Evolutionary conservation across 2,113 vertebrate species (phyloP), one percentile per base, ranked within the genome.

Genomic region (Montifringilla adamsi): DNA sequence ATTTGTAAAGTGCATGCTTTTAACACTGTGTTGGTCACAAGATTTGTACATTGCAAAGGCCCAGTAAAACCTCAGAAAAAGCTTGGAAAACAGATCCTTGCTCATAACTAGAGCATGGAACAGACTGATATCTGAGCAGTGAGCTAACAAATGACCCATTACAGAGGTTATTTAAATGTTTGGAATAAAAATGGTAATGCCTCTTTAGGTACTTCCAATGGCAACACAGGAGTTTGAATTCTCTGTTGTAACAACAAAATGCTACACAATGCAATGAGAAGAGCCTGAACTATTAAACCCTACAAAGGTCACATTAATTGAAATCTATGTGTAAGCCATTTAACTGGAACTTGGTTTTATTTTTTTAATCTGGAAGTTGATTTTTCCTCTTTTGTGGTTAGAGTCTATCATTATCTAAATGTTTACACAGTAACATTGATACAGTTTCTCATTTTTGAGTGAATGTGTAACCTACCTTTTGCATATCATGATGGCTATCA

Each of bases 121-220:
- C 21, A 83, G 59, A 16, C 81, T 96, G 94, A 95, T 96, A 95
- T 53, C 70, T 58, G 73, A 97, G 91, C 35, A 64, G 49, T 76
- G 27, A 94, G 88, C 49, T 73, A 91, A 84, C 70, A 97, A 94
- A 39, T 97, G 97, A 97, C 95, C 97, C 95, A 66, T 90, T 88
- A 20, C 87, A 37, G 67, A 87, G 94, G 93, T 97, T 97, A 97
- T 82, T 97, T 93, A 97, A 97, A 98, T 96, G 80, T 97, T 97
- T 98, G 70, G 87, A 90, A 95, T 94, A 92, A 94, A 96, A 95
- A 84, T 70, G 84, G 37, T 83, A 97, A 94, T 91, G 41, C 18
- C 56, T 96, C 87, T 96, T 97, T 94, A 95, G 86, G 92, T 97
- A 79, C 74, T 96, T 90, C 47, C 47, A 94, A 52, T 56, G 68